phyloP scores from a whole-genome alignment of 1,140 invertebrate species.

The Nilaparvata lugens region DNA sequence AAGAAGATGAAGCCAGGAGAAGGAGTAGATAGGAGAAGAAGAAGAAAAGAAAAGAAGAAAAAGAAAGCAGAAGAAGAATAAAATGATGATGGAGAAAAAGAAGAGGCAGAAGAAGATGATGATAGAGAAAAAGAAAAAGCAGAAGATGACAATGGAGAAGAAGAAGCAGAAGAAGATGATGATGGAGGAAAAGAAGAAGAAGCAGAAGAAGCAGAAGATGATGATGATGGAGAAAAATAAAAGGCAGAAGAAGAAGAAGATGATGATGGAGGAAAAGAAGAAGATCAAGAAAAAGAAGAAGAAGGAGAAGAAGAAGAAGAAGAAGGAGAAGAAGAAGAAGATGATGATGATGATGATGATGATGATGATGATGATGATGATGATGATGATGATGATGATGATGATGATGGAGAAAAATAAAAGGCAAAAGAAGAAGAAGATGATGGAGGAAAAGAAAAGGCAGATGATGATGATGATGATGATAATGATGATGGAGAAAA shows the following conservation, averaged over 20 bases:
- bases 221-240: too few species aligned
- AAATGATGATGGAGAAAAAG: too few species aligned
- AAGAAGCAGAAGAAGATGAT: not conserved
- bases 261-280: not conserved
- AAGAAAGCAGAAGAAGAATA: too few species aligned
- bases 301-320: not conserved
- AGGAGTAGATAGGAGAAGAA: too few species aligned
- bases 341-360: not conserved
- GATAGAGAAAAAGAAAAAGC: not conserved
- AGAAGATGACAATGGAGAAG: too few species aligned
- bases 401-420: too few species aligned
- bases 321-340: not conserved
- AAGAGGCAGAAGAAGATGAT: too few species aligned
- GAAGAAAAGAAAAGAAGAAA: too few species aligned
- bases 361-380: not conserved
- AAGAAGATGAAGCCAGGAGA: too few species aligned
- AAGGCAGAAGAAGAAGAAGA: not conserved
- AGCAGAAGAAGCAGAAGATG: too few species aligned
- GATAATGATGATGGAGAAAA: not conserved
- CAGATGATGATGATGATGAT: not conserved
- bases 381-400: not conserved
- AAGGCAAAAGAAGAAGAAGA: too few species aligned
- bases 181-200: not conserved
- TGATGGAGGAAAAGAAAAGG: not conserved
- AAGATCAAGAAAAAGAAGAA: not conserved